Conservation (phyloP, 2,113 vertebrate species). For the Lepus europaeus region DNA sequence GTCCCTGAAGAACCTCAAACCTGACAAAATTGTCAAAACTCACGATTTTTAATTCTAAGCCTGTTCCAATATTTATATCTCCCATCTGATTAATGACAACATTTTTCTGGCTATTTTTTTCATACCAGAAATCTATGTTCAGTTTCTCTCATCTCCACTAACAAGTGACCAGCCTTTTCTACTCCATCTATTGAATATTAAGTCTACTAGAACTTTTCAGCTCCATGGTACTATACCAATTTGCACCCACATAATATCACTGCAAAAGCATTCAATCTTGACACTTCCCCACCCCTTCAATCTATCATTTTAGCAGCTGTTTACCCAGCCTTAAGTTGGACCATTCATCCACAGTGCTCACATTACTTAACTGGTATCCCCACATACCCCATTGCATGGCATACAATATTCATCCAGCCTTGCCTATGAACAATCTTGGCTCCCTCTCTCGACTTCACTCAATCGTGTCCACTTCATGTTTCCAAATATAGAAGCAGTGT, state of each 20-base stretch:
- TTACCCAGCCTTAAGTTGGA: not conserved
- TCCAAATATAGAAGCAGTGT: not conserved
- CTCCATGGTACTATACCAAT: fast-evolving
- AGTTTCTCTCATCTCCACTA: not conserved
- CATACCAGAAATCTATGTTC: not conserved
- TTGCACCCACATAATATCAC: no score
- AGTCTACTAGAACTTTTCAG: not conserved
- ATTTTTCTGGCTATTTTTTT: not conserved
- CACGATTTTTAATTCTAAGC: not conserved
- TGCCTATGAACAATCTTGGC: not conserved
- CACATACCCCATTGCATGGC: fast-evolving
- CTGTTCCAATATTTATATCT: not conserved
- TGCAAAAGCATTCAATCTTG: not conserved
- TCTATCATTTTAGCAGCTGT: not conserved
- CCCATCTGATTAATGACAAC: not conserved
- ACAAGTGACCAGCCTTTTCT: not conserved
- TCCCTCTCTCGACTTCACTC: not conserved
- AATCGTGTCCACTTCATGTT: not conserved
- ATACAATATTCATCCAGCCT: fast-evolving
- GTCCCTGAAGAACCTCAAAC: not conserved
- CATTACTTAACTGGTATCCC: no score
- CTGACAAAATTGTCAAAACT: not conserved
- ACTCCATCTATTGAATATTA: fast-evolving
- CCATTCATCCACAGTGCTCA: not conserved
- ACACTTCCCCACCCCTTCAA: no score